Conservation (phyloP, 2,888 invertebrate species). For the Monochamus alternatus region DNA sequence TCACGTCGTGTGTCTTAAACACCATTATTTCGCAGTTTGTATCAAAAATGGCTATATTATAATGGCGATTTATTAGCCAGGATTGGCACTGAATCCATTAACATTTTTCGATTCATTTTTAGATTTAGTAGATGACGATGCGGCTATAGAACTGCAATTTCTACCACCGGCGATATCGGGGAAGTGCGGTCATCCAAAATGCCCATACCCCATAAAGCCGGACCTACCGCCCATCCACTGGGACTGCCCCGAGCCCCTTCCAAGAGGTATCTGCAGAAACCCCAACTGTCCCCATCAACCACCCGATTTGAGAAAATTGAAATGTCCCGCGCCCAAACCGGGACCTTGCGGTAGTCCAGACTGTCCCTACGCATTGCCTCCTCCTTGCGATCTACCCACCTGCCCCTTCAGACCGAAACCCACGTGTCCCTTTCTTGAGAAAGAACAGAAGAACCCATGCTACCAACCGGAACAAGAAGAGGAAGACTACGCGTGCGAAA, state of each 20-base stretch:
- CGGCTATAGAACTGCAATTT: slow-evolving; percentile 58
- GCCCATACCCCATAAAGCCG: slow-evolving; percentile 59
- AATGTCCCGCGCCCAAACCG: slow-evolving; percentile 57
- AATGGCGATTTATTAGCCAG: no score
- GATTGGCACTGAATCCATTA: neutral
- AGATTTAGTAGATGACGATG: slow-evolving; percentile 63
- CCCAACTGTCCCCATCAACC: slow-evolving; percentile 65
- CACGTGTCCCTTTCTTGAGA: slow-evolving; percentile 46
- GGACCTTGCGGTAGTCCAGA: slow-evolving; percentile 63
- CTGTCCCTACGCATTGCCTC: slow-evolving; percentile 65
- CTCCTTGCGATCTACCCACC: slow-evolving; percentile 52
- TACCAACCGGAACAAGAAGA: slow-evolving; percentile 28
- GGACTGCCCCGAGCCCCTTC: slow-evolving; percentile 70
- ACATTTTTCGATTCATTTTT: neutral
- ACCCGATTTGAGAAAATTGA: slow-evolving; percentile 57
- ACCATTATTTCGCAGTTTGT: no score
- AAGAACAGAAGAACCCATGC: neutral
- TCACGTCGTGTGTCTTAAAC: no score
- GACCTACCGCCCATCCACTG: slow-evolving; percentile 68
- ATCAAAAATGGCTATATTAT: no score
- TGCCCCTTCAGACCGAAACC: slow-evolving; percentile 53
- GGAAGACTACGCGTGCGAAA: slow-evolving; percentile 48
- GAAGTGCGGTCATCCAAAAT: slow-evolving; percentile 64
- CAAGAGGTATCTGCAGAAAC: slow-evolving; percentile 66
- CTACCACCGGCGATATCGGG: slow-evolving; percentile 57